Conservation (phyloP, 2,797 vertebrate genomes). For the Nothura maculosa region DNA sequence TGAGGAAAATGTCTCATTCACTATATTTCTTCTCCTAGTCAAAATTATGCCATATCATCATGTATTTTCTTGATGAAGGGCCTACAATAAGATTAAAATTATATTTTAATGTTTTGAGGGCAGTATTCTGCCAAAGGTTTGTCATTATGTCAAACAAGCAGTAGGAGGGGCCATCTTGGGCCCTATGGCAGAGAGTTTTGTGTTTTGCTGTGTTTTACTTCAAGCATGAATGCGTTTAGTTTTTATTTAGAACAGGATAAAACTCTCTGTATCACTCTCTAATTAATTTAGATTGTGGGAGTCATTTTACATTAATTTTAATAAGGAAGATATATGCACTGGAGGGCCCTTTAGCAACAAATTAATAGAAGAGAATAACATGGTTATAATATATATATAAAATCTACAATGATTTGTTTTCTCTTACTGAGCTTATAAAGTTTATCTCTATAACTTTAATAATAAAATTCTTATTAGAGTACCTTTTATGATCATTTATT, state of each 20-base stretch:
- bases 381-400: neutral
- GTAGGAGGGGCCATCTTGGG: neutral
- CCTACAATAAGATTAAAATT: neutral
- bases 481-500: neutral
- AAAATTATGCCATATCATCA: neutral
- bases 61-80: neutral
- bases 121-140: neutral
- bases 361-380: neutral
- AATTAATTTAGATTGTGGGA: constrained; percentile 24
- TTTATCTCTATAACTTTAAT: neutral
- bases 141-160: neutral
- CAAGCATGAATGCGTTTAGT: neutral
- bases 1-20: neutral
- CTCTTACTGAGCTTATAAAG: neutral
- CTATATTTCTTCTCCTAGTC: neutral
- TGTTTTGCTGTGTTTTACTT: neutral
- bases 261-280: neutral
- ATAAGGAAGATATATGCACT: neutral
- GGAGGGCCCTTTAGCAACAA: neutral
- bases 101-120: neutral
- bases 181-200: fast-evolving
- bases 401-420: neutral
- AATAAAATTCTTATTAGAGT: neutral
- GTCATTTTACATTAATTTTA: constrained; percentile 18
- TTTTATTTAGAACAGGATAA: constrained; percentile 6